Evolutionary conservation across 23 tunicate species (phyloP).

Genomic region (Botrylloides violaceus): DNA sequence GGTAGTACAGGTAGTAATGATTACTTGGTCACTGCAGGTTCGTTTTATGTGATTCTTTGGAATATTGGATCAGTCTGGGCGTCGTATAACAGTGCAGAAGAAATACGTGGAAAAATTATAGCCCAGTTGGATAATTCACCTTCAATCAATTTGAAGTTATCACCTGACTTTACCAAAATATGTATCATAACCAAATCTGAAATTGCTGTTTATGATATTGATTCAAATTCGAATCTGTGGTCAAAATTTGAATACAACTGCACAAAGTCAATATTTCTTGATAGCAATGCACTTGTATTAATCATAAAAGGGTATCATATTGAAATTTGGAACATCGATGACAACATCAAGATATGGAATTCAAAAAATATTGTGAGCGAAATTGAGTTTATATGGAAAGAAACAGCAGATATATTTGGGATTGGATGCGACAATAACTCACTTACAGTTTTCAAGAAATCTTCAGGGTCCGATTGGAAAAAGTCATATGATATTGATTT

Average conservation of each 20-base stretch:
- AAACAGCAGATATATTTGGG: neutral
- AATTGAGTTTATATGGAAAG: neutral
- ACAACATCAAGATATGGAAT: neutral
- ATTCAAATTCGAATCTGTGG: neutral
- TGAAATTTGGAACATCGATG: conserved; percentile 4
- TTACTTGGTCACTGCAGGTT: conserved; percentile 1
- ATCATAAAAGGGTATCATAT: neutral
- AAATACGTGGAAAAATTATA: conserved; percentile 4
- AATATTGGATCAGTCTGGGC: neutral
- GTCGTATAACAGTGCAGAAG: neutral
- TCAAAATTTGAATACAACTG: neutral
- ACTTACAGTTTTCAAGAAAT: neutral
- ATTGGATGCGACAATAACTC: neutral
- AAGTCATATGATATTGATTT: neutral
- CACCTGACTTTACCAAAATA: neutral
- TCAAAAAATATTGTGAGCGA: neutral
- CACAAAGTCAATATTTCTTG: neutral
- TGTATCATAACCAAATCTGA: neutral
- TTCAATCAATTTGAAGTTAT: neutral
- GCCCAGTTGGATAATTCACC: neutral
- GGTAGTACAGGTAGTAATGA: neutral
- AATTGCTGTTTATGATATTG: neutral
- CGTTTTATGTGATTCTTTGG: conserved; percentile 6
- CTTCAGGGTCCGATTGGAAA: neutral
- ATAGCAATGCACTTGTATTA: neutral